A percentile compares a stretch with the other conserved stretches of the same genome.
Evolutionary conservation across 1,140 invertebrate genomes (phyloP).

Genomic region (Tachypleus tridentatus): DNA sequence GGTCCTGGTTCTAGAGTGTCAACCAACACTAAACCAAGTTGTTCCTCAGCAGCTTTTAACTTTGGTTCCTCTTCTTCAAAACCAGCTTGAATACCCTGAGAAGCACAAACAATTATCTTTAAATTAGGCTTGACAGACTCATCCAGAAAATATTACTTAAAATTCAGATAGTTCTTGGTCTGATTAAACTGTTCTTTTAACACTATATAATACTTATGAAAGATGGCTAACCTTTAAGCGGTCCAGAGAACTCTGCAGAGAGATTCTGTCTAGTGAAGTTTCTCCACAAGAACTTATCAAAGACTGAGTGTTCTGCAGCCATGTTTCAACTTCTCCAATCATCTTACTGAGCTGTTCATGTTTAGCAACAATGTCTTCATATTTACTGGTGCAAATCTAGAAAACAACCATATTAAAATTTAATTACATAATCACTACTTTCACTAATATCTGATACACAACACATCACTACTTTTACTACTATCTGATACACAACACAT

Average conservation of each 20-base stretch:
- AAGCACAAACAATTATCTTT: no score
- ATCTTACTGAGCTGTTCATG: conserved; percentile 86
- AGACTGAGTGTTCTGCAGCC: conserved; percentile 77
- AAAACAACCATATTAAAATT: no score
- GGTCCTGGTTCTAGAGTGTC: conserved; percentile 75
- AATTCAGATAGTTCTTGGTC: not conserved
- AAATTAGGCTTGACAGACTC: not conserved
- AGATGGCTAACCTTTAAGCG: conserved; percentile 51
- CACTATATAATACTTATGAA: not conserved
- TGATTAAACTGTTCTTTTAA: no score
- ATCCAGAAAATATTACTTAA: conserved; percentile 5
- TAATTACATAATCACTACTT: no score
- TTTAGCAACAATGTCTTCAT: conserved; percentile 80
- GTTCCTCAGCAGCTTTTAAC: conserved; percentile 57
- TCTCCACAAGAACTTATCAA: conserved; percentile 77
- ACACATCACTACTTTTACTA: no score
- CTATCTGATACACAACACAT: no score
- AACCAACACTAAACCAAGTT: conserved; percentile 81
- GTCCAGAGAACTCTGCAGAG: conserved; percentile 81
- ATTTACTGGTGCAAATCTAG: conserved; percentile 29
- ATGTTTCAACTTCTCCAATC: conserved; percentile 75
- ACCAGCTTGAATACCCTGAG: conserved; percentile 55
- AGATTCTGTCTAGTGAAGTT: conserved; percentile 69
- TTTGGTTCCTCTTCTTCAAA: conserved; percentile 74
- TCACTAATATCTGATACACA: no score